Evolutionary conservation across 2,113 vertebrate species (phyloP).

Genomic region (Pseudorhombus dupliciocellatus): DNA sequence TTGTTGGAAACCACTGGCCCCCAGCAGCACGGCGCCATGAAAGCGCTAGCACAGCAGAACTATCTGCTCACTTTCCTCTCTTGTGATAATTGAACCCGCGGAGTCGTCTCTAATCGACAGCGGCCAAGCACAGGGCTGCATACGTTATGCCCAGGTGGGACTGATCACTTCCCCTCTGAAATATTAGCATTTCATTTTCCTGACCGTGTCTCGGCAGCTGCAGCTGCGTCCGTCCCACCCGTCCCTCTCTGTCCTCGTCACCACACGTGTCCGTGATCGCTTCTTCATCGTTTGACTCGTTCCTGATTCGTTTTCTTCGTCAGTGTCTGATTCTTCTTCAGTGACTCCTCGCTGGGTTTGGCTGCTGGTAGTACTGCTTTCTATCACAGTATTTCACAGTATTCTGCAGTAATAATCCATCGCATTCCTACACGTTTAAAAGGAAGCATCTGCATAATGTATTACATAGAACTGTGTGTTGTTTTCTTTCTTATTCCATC

Average conservation of each 20-base stretch:
- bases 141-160: slow-evolving; percentile 73
- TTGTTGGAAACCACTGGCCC: slow-evolving; percentile 21
- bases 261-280: background rate
- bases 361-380: background rate
- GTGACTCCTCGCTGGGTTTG: background rate
- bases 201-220: slow-evolving; percentile 18
- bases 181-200: slow-evolving; percentile 64
- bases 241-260: background rate
- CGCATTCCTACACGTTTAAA: background rate
- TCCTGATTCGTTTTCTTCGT: background rate
- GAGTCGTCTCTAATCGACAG: slow-evolving; percentile 54
- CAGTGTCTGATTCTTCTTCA: slow-evolving; percentile 5
- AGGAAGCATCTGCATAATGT: no score
- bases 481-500: no score
- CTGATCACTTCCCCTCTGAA: slow-evolving; percentile 53
- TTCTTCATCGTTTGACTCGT: slow-evolving; percentile 7
- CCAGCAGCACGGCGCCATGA: slow-evolving; percentile 13
- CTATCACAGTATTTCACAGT: background rate
- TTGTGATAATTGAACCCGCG: slow-evolving; percentile 54
- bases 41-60: slow-evolving; percentile 40
- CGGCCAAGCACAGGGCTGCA: slow-evolving; percentile 55
- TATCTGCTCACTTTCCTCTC: slow-evolving; percentile 28
- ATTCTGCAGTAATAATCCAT: background rate
- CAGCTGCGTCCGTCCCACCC: background rate
- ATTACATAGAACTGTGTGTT: no score